These are phyloP conservation scores for Argynnis bischoffii DNA, from an alignment of 2,888 invertebrate genomes.

Conservation along the genomic window DNA sequence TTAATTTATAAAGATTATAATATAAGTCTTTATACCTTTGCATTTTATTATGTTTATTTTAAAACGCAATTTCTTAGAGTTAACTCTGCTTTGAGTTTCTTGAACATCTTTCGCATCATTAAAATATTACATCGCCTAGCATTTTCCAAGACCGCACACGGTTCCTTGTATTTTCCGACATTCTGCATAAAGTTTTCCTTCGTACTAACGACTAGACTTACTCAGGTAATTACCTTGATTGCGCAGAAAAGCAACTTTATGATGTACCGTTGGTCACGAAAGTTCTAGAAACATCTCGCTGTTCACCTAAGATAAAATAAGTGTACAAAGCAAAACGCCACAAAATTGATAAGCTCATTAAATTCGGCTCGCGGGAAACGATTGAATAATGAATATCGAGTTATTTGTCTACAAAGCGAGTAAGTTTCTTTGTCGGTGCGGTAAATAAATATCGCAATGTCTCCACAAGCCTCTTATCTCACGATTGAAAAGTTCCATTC, in stretches of 20 bases:
- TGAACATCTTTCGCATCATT: conserved; percentile 40
- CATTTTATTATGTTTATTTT: conserved; percentile 29
- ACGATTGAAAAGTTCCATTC: conserved; percentile 70
- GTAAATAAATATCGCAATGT: conserved; percentile 71
- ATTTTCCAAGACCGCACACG: conserved; percentile 37
- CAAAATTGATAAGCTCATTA: conserved; percentile 38
- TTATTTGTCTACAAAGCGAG: conserved; percentile 59
- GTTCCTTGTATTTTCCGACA: conserved; percentile 40
- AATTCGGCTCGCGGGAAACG: conserved; percentile 46
- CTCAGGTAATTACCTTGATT: conserved; percentile 41
- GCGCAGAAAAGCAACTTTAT: conserved; percentile 35
- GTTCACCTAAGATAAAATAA: conserved; percentile 21
- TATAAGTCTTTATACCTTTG: conserved; percentile 6
- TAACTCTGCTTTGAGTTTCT: conserved; percentile 35
- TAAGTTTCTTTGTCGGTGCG: conserved; percentile 48
- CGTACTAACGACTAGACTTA: conserved; percentile 39
- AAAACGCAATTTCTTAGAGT: conserved; percentile 29
- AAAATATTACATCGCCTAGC: conserved; percentile 40
- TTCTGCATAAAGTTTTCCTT: conserved; percentile 39
- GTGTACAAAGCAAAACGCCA: conserved; percentile 25
- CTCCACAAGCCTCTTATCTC: conserved; percentile 74
- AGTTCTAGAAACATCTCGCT: conserved; percentile 26
- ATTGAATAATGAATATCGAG: conserved; percentile 68
- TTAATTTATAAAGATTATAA: conserved; percentile 2
- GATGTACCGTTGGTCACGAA: conserved; percentile 30